Evolutionary conservation across 1,140 invertebrate species (phyloP).

Genomic region (Mactra quadrangularis): DNA sequence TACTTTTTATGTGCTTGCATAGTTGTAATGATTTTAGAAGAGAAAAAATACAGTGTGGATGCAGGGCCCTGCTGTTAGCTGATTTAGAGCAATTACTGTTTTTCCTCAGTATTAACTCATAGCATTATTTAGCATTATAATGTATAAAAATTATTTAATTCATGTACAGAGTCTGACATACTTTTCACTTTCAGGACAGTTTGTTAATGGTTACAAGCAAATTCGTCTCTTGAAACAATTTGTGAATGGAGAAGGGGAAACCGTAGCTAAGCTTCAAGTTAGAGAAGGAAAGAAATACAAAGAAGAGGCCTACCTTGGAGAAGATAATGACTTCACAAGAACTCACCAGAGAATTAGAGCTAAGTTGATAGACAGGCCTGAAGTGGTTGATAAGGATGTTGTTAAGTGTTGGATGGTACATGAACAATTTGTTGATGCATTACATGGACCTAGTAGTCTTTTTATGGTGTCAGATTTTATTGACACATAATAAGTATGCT

Average conservation of each 20-base stretch:
- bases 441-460: background rate
- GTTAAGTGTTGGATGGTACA: slow-evolving; percentile 26
- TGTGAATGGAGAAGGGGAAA: background rate
- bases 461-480: background rate
- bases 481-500: background rate
- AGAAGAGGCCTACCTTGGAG: background rate
- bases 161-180: background rate
- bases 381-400: background rate
- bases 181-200: slow-evolving; percentile 16
- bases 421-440: background rate
- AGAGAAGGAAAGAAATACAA: slow-evolving; percentile 8
- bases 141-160: background rate
- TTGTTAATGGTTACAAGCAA: slow-evolving; percentile 25
- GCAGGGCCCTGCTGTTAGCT: background rate
- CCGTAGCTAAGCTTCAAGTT: slow-evolving; percentile 3
- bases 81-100: background rate
- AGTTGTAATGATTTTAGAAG: too few relatives aligned
- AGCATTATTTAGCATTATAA: background rate
- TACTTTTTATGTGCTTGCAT: background rate
- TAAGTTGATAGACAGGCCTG: background rate
- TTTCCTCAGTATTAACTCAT: background rate
- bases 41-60: background rate
- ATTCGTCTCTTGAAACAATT: slow-evolving; percentile 5
- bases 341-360: slow-evolving; percentile 18
- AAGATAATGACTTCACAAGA: background rate